phyloP scores from a whole-genome alignment of 2,888 invertebrate genomes.

The Drosophila quinaria region DNA sequence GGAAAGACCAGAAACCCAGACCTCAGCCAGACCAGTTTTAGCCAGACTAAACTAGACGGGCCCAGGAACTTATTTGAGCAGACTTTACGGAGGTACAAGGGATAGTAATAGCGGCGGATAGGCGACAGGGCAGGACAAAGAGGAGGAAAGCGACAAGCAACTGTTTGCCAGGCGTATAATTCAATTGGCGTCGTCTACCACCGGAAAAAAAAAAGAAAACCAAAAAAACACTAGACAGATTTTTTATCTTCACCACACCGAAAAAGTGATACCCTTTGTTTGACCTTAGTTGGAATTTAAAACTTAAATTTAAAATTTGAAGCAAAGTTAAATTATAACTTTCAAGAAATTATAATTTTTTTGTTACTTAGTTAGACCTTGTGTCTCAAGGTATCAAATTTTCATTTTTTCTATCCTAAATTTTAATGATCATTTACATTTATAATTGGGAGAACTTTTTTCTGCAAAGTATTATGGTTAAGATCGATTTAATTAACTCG shows the following conservation, averaged over 20 bases:
- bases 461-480: too few species aligned
- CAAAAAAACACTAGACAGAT: constrained; percentile 19
- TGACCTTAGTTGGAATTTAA: too few species aligned
- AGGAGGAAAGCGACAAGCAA: constrained; percentile 6
- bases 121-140: neutral
- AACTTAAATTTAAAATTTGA: too few species aligned
- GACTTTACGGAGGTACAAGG: constrained; percentile 30
- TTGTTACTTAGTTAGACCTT: too few species aligned
- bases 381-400: too few species aligned
- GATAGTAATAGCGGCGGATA: neutral
- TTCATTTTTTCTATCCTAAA: too few species aligned
- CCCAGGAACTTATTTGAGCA: constrained; percentile 56
- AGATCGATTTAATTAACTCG: too few species aligned
- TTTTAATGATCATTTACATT: too few species aligned
- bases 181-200: constrained; percentile 62
- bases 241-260: neutral
- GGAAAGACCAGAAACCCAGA: constrained; percentile 19
- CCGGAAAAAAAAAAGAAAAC: constrained; percentile 20
- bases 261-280: neutral
- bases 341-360: too few species aligned
- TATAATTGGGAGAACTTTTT: too few species aligned
- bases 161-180: constrained; percentile 63
- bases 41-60: constrained; percentile 17
- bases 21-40: constrained; percentile 22
- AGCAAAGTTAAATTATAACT: too few species aligned